Evolutionary conservation across 2,888 invertebrate species (phyloP), one percentile per base, ranked within the genome.

Genomic region (Aspidiotus destructor): DNA sequence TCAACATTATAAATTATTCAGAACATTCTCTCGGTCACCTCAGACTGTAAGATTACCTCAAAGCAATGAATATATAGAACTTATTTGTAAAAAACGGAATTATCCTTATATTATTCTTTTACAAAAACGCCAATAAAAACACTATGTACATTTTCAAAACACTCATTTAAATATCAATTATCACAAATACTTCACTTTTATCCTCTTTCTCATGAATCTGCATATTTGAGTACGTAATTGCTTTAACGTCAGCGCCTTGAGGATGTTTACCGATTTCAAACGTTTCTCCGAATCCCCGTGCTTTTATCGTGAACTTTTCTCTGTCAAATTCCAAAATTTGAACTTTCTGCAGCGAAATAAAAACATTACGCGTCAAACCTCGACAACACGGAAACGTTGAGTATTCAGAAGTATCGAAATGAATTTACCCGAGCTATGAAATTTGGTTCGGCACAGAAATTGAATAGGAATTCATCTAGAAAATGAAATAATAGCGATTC

Each of bases 201-300:
- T 84, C 84, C 74, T 84, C 83, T 73, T 87, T 77, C 69, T 83
- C 80, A 73, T 83, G 81, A 60, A 91, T 84, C 80, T 99, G 97
- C 98, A 99, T 98, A 68, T 96, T 94, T 8, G 98, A 97, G 79
- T 99, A 99, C 7, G 99, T 99, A 73, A 99, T 99, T 44, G 99
- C 99, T 78, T 99, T 99, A 3, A 99, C 94, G 80, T 99, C 99
- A 2, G 93, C 88, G 13, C 97, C 98, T 80, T 96, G 98, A 0
- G 96, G 92, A 80, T 99, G 98, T 78, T 92, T 96, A 1, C 86
- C 86, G 69, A 97, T 81, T 74, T 85, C 83, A 79, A 99, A 99
- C 74, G 90, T 88, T 80, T 99, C 99, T n/a, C 99, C 97, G 75
- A 86, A 92, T 7, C 83, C 84, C 70, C 76, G 78, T 2, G 84